Evolutionary conservation across 1,140 invertebrate species (phyloP), one percentile per base, ranked within the genome.

Genomic region (Carposina sasakii): DNA sequence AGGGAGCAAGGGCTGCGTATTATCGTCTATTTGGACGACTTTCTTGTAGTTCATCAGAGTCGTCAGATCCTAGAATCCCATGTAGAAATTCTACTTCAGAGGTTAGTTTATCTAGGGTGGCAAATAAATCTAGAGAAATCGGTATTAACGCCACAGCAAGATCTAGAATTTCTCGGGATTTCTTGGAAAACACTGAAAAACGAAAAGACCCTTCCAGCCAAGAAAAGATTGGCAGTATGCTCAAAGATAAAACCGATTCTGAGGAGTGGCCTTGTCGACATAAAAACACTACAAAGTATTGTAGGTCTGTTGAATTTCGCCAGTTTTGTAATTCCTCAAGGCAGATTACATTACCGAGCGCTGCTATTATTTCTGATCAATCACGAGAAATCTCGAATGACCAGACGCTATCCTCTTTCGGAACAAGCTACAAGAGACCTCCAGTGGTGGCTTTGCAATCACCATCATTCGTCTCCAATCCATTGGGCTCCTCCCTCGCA

Each of bases 121-220:
- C 16, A 42, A 24, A 39, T 54, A 36, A 54, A 54, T 26, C 36
- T 48, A 24, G 36, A 48, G 28, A 60, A 8, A 16, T 48, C 8
- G 51, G 57, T 43, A 15, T 23, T 33, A 13, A 21, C 23, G 1
- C 28, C 28, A 10, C 24, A 28, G 30, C 4, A 45, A 3, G 12
- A 12, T 12, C 30, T 28, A 20, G 23, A 4, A 33, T 33, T 33
- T 13, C n/a, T 33, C 12, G 30, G 30, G 3, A n/a, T 33, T 33
- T 3, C 15, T 3, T 33, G 30, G 30, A 15, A 33, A 10, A 5
- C 30, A n/a, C 15, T 10, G 30, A 13, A 5, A 33, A 33, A 33
- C 30, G 5, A 13, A 13, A 33, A 33, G n/a, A 3, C 15, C 30
- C 30, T 33, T n/a, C 30, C 30, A n/a, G n/a, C 12, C 3, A 13